phyloP scores from a whole-genome alignment of 2,113 vertebrate genomes.

The Leuciscus idus region DNA sequence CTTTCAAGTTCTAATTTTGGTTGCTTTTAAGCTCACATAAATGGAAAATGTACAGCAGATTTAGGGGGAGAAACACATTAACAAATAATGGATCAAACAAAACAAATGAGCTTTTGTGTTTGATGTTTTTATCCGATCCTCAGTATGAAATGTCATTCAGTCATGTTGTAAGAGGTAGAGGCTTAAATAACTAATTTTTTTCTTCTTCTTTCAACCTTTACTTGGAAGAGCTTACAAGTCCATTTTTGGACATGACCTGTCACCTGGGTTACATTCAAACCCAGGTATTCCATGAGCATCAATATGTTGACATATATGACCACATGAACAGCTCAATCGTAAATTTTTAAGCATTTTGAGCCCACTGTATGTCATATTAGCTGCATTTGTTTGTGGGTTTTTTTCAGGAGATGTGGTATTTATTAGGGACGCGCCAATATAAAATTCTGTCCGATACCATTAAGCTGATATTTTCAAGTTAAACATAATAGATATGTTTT shows the following conservation, averaged over 20 bases:
- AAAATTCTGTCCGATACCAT: background rate
- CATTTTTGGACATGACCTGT: background rate
- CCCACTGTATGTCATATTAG: background rate
- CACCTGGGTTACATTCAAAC: background rate
- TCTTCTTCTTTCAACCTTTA: background rate
- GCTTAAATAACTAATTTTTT: background rate
- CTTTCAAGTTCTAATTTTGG: conserved; percentile 18
- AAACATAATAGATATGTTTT: too few relatives aligned
- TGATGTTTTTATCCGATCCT: background rate
- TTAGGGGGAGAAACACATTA: background rate
- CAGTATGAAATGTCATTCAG: conserved; percentile 15
- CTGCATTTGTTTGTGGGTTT: background rate
- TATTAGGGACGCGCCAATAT: background rate
- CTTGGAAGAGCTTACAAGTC: background rate
- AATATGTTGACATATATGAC: too few relatives aligned
- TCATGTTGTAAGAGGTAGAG: background rate
- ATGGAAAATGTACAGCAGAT: background rate
- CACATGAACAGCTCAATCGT: background rate
- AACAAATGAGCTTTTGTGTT: background rate
- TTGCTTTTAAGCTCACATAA: background rate
- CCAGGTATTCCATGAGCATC: too few relatives aligned
- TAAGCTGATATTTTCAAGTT: background rate
- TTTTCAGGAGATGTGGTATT: background rate
- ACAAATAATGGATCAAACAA: background rate
- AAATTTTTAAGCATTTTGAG: background rate